Conservation (phyloP, 2,113 vertebrate genomes). For the Hydrolagus affinis region DNA sequence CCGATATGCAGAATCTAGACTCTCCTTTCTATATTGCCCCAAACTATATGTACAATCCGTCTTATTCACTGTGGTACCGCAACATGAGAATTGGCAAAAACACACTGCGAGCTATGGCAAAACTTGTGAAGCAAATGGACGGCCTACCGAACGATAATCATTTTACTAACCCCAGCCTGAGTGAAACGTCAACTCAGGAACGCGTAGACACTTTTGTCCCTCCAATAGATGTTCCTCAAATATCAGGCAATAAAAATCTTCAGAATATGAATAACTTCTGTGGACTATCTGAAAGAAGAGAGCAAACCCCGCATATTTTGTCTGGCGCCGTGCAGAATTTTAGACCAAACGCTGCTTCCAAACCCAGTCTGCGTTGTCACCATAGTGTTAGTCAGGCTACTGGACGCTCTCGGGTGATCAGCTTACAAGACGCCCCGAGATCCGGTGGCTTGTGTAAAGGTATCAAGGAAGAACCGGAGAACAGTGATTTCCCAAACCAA, state of each 20-base stretch:
- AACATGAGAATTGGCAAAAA: slow-evolving; percentile 35
- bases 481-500: background rate
- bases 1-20: slow-evolving; percentile 33
- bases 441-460: background rate
- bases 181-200: background rate
- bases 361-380: background rate
- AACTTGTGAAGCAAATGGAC: slow-evolving; percentile 31
- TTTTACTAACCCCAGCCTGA: background rate
- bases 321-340: background rate
- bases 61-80: slow-evolving; percentile 35
- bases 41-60: slow-evolving; percentile 31
- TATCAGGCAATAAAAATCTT: slow-evolving; percentile 8
- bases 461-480: slow-evolving; percentile 1
- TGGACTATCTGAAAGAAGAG: background rate
- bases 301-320: background rate
- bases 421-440: background rate
- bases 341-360: background rate
- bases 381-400: background rate
- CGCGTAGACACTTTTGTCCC: background rate
- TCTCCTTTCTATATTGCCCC: slow-evolving; percentile 37
- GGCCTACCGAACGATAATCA: background rate
- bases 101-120: slow-evolving; percentile 36
- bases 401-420: background rate
- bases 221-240: background rate
- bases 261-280: background rate